phyloP scores from a whole-genome alignment of 2,797 vertebrate species.

The Heterohyrax brucei region DNA sequence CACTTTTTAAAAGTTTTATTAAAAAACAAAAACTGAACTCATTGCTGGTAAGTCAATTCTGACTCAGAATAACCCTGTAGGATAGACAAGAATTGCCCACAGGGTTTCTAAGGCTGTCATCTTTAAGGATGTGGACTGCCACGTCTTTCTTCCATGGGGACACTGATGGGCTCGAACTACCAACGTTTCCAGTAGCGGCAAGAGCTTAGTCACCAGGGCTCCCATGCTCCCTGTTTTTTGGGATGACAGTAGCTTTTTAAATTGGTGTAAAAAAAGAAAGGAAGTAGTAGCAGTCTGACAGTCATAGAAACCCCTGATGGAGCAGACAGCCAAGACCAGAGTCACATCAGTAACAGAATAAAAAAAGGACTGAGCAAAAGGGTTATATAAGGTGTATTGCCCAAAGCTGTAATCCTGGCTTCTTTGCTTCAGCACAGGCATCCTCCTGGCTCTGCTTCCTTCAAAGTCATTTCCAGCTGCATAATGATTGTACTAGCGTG shows the following conservation, averaged over 20 bases:
- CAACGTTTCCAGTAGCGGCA: too few species aligned
- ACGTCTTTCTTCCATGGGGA: background rate
- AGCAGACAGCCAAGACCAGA: background rate
- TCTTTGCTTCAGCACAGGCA: background rate
- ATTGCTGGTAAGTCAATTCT: background rate
- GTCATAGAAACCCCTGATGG: background rate
- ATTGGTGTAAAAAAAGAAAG: background rate
- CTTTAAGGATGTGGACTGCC: background rate
- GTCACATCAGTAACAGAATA: background rate
- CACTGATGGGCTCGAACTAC: background rate
- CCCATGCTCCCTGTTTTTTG: background rate
- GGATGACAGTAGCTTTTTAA: background rate
- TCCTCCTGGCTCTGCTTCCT: background rate
- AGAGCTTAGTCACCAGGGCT: background rate
- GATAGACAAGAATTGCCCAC: background rate
- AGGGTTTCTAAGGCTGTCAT: background rate
- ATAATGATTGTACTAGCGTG: background rate
- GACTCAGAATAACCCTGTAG: background rate
- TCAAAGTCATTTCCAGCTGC: constrained; percentile 50
- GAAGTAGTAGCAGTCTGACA: background rate
- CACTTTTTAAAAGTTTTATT: background rate
- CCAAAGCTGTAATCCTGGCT: background rate
- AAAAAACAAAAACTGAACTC: too few species aligned
- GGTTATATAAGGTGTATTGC: too few species aligned
- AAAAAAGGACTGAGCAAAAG: background rate